A percentile compares a stretch with the other conserved stretches of the same genome.
phyloP scores from a whole-genome alignment of 2,888 invertebrate species.

The Ptilodon capucinus region DNA sequence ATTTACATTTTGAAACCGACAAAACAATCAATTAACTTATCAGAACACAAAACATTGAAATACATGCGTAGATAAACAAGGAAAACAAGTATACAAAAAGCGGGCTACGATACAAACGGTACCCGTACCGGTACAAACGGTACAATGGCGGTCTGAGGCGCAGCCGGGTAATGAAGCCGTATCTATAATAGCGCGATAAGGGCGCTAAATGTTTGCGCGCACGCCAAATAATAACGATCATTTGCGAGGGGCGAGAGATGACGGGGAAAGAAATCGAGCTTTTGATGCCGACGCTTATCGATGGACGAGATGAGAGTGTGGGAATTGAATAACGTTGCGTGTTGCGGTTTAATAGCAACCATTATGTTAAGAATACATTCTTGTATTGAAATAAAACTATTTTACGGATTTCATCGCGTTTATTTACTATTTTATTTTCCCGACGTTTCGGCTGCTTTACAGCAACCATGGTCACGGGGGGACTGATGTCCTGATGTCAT shows the following conservation, averaged over 20 bases:
- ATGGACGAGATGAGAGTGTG: constrained; percentile 56
- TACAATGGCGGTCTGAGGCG: constrained; percentile 8
- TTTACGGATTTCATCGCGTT: too few relatives aligned
- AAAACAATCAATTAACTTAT: constrained; percentile 11
- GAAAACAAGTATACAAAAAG: constrained; percentile 34
- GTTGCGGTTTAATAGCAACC: constrained; percentile 18
- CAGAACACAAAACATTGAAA: constrained; percentile 20
- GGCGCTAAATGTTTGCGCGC: constrained; percentile 80
- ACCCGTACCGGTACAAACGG: not conserved
- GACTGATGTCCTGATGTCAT: too few relatives aligned
- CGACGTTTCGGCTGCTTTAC: too few relatives aligned
- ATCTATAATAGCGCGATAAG: constrained; percentile 81
- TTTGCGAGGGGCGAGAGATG: constrained; percentile 69
- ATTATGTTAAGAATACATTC: too few relatives aligned
- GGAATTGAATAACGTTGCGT: constrained; percentile 61
- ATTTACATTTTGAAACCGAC: not conserved
- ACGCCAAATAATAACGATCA: constrained; percentile 82
- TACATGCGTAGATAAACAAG: constrained; percentile 25
- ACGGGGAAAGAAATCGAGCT: constrained; percentile 58
- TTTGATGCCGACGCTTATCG: constrained; percentile 53
- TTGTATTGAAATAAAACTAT: too few relatives aligned
- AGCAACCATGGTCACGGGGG: too few relatives aligned
- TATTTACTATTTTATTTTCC: too few relatives aligned
- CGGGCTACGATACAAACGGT: constrained; percentile 11
- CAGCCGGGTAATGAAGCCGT: constrained; percentile 75